These are phyloP conservation scores for Phengaris arion DNA, from an alignment of 2,888 invertebrate species.

Conservation along the genomic window DNA sequence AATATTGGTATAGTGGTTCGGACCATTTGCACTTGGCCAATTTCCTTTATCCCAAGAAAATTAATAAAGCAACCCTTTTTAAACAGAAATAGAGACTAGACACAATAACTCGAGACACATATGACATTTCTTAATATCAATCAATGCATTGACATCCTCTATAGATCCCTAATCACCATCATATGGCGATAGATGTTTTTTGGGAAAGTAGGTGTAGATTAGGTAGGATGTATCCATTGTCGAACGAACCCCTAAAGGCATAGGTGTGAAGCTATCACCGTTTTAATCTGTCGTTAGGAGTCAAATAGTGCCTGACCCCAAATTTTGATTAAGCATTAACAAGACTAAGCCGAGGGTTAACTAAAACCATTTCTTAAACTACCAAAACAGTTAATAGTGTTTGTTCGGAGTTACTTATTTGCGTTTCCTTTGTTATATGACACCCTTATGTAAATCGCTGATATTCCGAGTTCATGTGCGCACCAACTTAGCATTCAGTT, in stretches of 20 bases:
- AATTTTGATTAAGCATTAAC: conserved; percentile 73
- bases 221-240: background rate
- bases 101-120: no score
- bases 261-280: conserved; percentile 5
- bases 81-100: no score
- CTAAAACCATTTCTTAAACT: conserved; percentile 38
- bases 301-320: conserved; percentile 63
- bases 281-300: conserved; percentile 46
- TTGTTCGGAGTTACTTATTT: conserved; percentile 67
- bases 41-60: no score
- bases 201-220: background rate
- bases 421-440: conserved; percentile 52
- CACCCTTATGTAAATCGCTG: conserved; percentile 57
- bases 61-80: no score
- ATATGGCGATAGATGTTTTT: background rate
- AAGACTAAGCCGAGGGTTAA: conserved; percentile 61
- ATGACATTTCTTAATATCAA: no score
- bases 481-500: conserved; percentile 18
- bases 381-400: conserved; percentile 50
- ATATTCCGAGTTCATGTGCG: conserved; percentile 19
- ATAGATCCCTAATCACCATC: no score
- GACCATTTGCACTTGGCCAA: no score
- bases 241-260: conserved; percentile 3
- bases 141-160: no score
- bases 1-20: no score